These are phyloP conservation scores for Phrynocephalus vlangalii DNA, from an alignment of 2,797 vertebrate genomes.

Conservation along the genomic window DNA sequence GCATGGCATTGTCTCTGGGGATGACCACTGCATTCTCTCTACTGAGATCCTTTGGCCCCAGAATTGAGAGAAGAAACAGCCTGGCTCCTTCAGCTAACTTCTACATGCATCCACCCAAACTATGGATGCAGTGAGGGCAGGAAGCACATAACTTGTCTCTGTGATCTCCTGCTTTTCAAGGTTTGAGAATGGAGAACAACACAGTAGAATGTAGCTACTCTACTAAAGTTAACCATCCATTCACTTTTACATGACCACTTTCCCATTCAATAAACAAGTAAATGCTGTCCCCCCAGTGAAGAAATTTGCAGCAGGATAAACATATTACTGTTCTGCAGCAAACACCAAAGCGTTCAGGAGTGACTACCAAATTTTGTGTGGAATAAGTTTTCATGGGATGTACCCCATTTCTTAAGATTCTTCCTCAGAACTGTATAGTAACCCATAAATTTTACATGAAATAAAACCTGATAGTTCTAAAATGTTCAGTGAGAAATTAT, in stretches of 20 bases:
- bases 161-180: not conserved
- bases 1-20: not conserved
- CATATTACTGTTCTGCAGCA: no score
- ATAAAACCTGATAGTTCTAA: no score
- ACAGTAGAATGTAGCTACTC: not conserved
- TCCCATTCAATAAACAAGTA: not conserved
- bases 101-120: not conserved
- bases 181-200: not conserved
- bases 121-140: not conserved
- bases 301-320: no score
- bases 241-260: not conserved
- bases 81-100: not conserved
- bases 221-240: not conserved
- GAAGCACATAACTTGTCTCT: not conserved
- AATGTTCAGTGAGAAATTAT: not conserved
- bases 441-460: no score
- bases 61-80: not conserved
- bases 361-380: no score
- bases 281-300: not conserved
- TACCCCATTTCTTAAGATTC: no score
- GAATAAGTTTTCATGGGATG: no score
- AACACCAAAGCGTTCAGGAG: no score
- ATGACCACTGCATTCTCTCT: not conserved
- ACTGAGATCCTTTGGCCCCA: not conserved
- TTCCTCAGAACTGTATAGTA: no score